phyloP scores from a whole-genome alignment of 2,888 invertebrate species.

The Petrolisthes manimaculis region DNA sequence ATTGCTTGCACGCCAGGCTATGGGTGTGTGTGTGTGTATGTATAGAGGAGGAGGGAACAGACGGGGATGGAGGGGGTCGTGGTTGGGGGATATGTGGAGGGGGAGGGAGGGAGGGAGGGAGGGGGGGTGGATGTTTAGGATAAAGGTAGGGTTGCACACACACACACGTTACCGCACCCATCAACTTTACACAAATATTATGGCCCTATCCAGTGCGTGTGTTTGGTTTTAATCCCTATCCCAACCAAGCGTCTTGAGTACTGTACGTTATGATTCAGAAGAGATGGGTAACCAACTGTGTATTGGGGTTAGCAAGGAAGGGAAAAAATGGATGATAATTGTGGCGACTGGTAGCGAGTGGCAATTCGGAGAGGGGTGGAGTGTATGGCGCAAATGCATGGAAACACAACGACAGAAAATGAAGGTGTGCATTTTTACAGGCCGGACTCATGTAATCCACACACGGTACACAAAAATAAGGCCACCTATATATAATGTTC shows the following conservation, averaged over 20 bases:
- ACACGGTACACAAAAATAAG: too few relatives aligned
- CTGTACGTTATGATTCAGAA: too few relatives aligned
- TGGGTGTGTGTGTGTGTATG: too few relatives aligned
- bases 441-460: neutral
- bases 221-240: too few relatives aligned
- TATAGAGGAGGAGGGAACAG: too few relatives aligned
- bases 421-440: conserved; percentile 15
- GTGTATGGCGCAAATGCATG: conserved; percentile 14
- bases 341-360: neutral
- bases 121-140: neutral
- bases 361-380: neutral
- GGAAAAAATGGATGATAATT: too few relatives aligned
- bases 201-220: too few relatives aligned
- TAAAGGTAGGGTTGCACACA: neutral
- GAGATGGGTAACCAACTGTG: too few relatives aligned
- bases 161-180: neutral
- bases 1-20: neutral
- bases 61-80: neutral
- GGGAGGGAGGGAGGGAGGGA: neutral
- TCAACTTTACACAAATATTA: too few relatives aligned
- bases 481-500: too few relatives aligned
- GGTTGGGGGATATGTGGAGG: neutral
- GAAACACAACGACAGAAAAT: conserved; percentile 12
- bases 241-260: too few relatives aligned
- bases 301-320: neutral